Conservation (phyloP, 2,113 vertebrate species). For the Sigmodon hispidus region DNA sequence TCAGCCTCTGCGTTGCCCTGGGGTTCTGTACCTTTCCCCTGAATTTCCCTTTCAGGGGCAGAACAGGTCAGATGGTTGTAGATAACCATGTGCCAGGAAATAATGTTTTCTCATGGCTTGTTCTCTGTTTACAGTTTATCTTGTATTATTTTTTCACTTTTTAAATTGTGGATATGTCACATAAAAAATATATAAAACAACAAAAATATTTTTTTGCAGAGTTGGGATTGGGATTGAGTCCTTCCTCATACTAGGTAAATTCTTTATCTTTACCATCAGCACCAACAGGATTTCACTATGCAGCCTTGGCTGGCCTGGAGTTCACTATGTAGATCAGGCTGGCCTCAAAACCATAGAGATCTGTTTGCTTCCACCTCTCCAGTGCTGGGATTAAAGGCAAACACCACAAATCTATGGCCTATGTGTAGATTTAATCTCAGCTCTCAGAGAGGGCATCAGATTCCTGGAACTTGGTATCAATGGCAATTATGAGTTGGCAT, state of each 20-base stretch:
- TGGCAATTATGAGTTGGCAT: background rate
- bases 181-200: background rate
- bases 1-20: background rate
- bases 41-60: background rate
- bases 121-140: background rate
- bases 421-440: background rate
- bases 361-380: background rate
- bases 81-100: background rate
- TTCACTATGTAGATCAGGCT: background rate
- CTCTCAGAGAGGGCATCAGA: background rate
- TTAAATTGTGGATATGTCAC: background rate
- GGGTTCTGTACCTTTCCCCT: background rate
- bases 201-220: too few species aligned
- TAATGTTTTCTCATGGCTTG: background rate
- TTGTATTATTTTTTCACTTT: background rate
- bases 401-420: background rate
- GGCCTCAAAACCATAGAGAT: background rate
- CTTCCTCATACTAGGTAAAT: background rate
- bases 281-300: background rate
- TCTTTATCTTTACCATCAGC: background rate
- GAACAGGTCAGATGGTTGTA: background rate
- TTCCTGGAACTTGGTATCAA: background rate
- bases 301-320: background rate
- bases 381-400: background rate
- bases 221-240: background rate